A percentile compares a stretch with the other conserved stretches of the same genome.
These are phyloP conservation scores for Cherax quadricarinatus DNA, from an alignment of 1,140 invertebrate species.

Conservation along the genomic window DNA sequence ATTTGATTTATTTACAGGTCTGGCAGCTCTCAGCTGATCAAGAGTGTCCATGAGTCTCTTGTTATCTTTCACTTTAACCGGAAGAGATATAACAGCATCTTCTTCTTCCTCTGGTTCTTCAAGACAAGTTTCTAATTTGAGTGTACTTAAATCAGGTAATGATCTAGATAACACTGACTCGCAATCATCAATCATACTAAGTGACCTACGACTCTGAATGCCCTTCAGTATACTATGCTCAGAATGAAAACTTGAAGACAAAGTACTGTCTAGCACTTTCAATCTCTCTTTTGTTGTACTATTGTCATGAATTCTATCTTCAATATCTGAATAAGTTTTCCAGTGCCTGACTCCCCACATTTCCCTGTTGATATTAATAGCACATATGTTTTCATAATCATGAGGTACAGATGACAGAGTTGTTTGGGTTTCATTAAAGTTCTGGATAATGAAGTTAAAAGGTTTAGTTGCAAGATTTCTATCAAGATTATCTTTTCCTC, in stretches of 20 bases:
- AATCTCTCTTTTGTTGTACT: constrained; percentile 74
- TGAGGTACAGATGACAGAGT: constrained; percentile 76
- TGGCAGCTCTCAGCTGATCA: constrained; percentile 75
- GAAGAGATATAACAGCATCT: not conserved
- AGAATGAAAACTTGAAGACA: constrained; percentile 61
- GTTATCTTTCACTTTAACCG: constrained; percentile 78
- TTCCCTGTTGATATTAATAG: constrained; percentile 82
- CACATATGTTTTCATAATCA: constrained; percentile 84
- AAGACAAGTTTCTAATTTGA: constrained; percentile 60
- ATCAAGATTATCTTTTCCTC: constrained; percentile 21
- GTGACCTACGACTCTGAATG: constrained; percentile 35
- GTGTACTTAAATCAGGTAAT: constrained; percentile 76
- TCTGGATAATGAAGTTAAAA: constrained; percentile 20
- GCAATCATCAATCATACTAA: constrained; percentile 64
- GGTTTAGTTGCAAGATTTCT: constrained; percentile 51
- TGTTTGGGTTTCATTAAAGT: constrained; percentile 53
- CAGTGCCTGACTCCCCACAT: constrained; percentile 84
- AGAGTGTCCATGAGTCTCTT: constrained; percentile 79
- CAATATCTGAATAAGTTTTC: constrained; percentile 81
- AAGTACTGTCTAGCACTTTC: constrained; percentile 61
- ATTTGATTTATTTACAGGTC: constrained; percentile 76
- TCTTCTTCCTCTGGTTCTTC: constrained; percentile 66
- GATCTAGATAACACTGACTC: constrained; percentile 62
- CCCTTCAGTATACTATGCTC: constrained; percentile 49
- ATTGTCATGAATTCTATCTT: constrained; percentile 82